These are phyloP conservation scores for Molossus molossus DNA, from an alignment of 2,797 vertebrate genomes.

Conservation along the genomic window DNA sequence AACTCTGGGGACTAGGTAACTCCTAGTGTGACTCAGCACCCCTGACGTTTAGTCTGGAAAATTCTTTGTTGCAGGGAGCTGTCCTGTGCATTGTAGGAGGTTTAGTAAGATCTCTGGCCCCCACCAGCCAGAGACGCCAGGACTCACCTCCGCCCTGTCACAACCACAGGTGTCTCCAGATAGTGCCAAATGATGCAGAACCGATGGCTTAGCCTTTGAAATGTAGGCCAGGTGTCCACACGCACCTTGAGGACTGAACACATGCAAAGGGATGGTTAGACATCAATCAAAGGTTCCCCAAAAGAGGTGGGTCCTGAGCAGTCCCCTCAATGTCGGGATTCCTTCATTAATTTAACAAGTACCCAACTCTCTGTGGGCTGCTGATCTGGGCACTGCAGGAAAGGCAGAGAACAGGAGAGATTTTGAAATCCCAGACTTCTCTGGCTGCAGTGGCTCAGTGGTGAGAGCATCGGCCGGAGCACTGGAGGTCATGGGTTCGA, in stretches of 20 bases:
- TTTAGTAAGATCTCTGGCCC: not conserved
- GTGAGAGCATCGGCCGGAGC: no score
- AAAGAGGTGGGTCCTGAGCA: not conserved
- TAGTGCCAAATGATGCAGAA: not conserved
- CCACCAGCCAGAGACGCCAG: not conserved
- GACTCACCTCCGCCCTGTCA: not conserved
- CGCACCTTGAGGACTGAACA: not conserved
- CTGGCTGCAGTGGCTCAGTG: no score
- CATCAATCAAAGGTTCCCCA: not conserved
- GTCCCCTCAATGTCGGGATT: not conserved
- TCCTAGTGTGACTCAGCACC: not conserved
- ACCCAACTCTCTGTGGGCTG: not conserved
- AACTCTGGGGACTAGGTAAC: not conserved
- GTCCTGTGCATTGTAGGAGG: rapidly evolving
- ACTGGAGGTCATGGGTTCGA: no score
- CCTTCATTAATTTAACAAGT: not conserved
- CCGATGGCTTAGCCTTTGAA: not conserved
- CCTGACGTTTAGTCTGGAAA: not conserved
- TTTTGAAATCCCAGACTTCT: not conserved
- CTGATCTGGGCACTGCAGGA: not conserved
- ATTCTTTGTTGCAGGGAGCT: not conserved
- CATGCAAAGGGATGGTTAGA: not conserved
- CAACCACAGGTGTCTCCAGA: not conserved
- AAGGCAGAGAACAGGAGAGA: not conserved
- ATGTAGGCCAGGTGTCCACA: not conserved